These are phyloP conservation scores for Cosmopolites sordidus DNA, from an alignment of 2,888 invertebrate species.

Conservation along the genomic window DNA sequence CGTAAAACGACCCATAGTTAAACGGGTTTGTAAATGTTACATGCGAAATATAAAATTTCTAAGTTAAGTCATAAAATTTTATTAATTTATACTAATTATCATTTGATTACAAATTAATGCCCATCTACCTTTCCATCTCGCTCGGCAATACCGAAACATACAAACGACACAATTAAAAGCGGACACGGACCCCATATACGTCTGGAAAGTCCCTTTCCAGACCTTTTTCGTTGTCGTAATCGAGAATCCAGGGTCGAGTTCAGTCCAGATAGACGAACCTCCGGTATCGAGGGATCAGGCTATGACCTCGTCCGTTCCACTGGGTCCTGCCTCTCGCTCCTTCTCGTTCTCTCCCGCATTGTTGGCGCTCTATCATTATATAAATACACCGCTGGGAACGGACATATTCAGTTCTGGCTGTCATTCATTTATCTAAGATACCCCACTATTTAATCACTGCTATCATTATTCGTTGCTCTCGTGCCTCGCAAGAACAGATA, in stretches of 20 bases:
- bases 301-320: slow-evolving; percentile 41
- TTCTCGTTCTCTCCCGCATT: slow-evolving; percentile 38
- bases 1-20: too few species aligned
- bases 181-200: too few species aligned
- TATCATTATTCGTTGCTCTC: slow-evolving; percentile 44
- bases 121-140: neutral
- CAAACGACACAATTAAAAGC: too few species aligned
- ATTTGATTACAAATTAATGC: too few species aligned
- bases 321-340: slow-evolving; percentile 18
- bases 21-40: too few species aligned
- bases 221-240: too few species aligned
- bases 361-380: slow-evolving; percentile 47
- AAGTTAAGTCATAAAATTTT: too few species aligned
- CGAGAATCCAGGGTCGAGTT: neutral
- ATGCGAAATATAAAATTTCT: too few species aligned
- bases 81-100: too few species aligned
- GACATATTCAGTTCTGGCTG: slow-evolving; percentile 41
- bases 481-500: slow-evolving; percentile 34
- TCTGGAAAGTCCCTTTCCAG: too few species aligned
- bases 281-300: slow-evolving; percentile 47
- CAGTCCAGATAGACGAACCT: neutral
- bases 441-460: slow-evolving; percentile 48
- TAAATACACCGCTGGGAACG: slow-evolving; percentile 49
- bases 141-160: too few species aligned
- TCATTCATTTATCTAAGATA: slow-evolving; percentile 50